phyloP scores from a whole-genome alignment of 1,140 invertebrate species.

The Ostrea edulis region DNA sequence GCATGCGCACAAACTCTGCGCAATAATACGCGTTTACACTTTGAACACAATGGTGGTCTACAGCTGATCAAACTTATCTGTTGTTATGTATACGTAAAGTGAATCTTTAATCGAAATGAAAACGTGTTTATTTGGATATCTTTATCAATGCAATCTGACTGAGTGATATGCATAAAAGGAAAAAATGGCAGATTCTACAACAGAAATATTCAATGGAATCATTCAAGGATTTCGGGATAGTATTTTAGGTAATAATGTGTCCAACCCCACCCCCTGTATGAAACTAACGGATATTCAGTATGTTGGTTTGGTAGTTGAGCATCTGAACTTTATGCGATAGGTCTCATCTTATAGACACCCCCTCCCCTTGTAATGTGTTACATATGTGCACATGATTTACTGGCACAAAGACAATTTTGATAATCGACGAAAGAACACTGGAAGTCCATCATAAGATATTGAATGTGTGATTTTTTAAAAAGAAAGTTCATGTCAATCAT shows the following conservation, averaged over 20 bases:
- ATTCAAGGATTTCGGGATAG: constrained; percentile 52
- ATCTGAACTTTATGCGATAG: too few relatives aligned
- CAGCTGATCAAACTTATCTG: not conserved
- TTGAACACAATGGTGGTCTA: not conserved
- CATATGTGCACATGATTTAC: too few relatives aligned
- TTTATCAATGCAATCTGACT: not conserved
- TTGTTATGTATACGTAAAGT: not conserved
- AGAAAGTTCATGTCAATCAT: too few relatives aligned
- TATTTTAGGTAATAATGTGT: constrained; percentile 41
- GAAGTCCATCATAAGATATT: too few relatives aligned
- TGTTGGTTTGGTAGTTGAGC: too few relatives aligned
- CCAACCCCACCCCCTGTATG: too few relatives aligned
- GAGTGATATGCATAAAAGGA: constrained; percentile 16
- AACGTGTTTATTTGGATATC: not conserved
- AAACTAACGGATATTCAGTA: too few relatives aligned
- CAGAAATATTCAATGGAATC: constrained; percentile 45
- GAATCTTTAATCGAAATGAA: not conserved
- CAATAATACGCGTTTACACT: not conserved
- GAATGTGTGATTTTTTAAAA: too few relatives aligned
- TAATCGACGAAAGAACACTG: too few relatives aligned
- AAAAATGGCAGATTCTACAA: constrained; percentile 40
- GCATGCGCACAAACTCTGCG: constrained; percentile 40
- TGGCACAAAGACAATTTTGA: too few relatives aligned
- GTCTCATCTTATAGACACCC: too few relatives aligned
- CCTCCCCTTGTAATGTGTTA: too few relatives aligned